Conservation (phyloP, 2,113 vertebrate genomes). For the Origma solitaria region DNA sequence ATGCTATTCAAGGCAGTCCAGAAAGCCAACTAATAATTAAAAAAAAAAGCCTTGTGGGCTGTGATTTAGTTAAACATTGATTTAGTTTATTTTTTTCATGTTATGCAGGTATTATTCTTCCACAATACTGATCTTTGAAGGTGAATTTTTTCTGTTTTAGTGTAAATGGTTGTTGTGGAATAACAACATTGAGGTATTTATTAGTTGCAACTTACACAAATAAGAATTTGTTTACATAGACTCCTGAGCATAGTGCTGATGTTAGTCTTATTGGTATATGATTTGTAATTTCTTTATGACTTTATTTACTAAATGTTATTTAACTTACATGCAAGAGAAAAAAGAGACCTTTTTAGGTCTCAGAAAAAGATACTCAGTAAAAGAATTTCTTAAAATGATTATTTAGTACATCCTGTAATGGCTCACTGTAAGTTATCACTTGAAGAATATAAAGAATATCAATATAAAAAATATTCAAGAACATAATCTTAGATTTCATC, state of each 20-base stretch:
- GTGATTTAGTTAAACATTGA: neutral
- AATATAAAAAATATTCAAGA: neutral
- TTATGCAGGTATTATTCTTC: neutral
- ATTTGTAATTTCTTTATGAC: neutral
- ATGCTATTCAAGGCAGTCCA: neutral
- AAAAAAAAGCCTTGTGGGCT: neutral
- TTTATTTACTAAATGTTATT: neutral
- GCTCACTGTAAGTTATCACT: neutral
- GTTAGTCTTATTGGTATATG: neutral
- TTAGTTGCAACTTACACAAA: neutral
- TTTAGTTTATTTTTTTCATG: neutral
- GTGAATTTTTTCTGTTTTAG: neutral
- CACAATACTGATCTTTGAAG: neutral
- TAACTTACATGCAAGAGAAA: neutral
- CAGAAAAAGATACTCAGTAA: neutral
- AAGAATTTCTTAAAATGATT: neutral
- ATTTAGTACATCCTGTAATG: rapidly evolving
- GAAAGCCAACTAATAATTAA: neutral
- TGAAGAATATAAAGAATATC: neutral
- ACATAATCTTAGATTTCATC: neutral
- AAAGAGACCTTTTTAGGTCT: neutral
- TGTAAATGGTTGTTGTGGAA: neutral
- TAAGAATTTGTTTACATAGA: neutral
- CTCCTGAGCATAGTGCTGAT: neutral
- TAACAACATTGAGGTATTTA: neutral